Conservation (phyloP, 2,113 vertebrate species). For the Trachemys scripta region DNA sequence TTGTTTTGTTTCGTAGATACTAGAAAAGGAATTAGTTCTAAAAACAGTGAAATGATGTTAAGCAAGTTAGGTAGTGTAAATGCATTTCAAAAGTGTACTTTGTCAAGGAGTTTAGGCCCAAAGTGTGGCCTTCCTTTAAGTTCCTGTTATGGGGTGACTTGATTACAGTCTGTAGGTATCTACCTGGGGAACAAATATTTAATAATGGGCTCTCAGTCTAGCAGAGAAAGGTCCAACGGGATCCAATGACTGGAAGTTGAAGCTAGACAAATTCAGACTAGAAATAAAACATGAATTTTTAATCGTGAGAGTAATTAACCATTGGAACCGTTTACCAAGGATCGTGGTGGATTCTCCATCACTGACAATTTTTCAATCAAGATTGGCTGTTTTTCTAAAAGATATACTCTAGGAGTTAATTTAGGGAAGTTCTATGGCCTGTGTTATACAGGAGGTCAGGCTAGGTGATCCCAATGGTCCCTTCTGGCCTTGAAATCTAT, state of each 20-base stretch:
- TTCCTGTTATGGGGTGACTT: not conserved
- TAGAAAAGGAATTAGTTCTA: not conserved
- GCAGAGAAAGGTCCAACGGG: not conserved
- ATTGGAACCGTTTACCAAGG: not conserved
- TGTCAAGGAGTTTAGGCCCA: slow-evolving; percentile 6
- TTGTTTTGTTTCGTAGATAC: not conserved
- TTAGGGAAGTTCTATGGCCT: not conserved
- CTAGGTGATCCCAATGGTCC: not conserved
- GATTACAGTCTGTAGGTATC: not conserved
- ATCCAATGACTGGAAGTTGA: not conserved
- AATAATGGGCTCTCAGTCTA: not conserved
- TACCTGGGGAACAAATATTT: not conserved
- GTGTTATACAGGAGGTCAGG: not conserved
- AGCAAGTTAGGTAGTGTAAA: not conserved
- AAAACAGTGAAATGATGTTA: not conserved
- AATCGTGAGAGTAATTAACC: not conserved
- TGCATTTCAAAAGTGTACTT: fast-evolving
- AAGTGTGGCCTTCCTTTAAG: not conserved
- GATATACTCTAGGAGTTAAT: not conserved
- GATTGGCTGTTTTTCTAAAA: not conserved
- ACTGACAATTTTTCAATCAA: not conserved
- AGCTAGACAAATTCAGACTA: not conserved
- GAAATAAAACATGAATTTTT: not conserved
- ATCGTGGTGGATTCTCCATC: not conserved
- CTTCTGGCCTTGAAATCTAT: not conserved